A percentile compares a stretch with the other conserved stretches of the same genome.
Evolutionary conservation across 2,113 vertebrate genomes (phyloP).

Genomic region (Penelope pileata): DNA sequence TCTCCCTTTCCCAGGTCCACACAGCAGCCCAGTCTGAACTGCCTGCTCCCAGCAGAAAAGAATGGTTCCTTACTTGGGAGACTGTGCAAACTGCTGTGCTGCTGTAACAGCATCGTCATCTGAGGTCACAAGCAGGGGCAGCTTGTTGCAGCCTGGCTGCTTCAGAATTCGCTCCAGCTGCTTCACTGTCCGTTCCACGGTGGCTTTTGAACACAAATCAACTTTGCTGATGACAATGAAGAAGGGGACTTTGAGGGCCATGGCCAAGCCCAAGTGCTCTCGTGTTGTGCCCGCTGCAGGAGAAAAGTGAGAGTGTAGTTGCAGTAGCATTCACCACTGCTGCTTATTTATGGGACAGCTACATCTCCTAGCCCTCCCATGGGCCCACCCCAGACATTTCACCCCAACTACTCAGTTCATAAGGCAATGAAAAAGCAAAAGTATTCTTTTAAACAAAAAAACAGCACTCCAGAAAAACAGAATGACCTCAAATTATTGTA

Average conservation of each 20-base stretch:
- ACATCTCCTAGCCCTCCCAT: neutral
- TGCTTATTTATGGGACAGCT: neutral
- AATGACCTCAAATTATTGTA: neutral
- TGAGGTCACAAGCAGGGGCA: constrained; percentile 88
- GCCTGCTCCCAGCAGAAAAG: neutral
- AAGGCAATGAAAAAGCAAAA: neutral
- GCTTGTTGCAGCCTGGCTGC: constrained; percentile 97
- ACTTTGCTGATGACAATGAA: constrained; percentile 98
- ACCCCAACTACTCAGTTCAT: neutral
- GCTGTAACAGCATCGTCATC: constrained; percentile 95
- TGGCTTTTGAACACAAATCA: constrained; percentile 91
- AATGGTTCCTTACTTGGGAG: constrained; percentile 85
- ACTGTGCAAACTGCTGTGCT: constrained; percentile 95
- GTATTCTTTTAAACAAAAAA: neutral
- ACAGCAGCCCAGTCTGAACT: neutral
- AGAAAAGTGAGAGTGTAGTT: constrained; percentile 12
- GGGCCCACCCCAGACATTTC: neutral
- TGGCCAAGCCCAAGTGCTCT: constrained; percentile 94
- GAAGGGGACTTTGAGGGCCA: constrained; percentile 97
- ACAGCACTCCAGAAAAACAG: neutral
- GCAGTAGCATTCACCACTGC: neutral
- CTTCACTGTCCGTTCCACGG: constrained; percentile 92
- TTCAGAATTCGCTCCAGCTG: constrained; percentile 95
- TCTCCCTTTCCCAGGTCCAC: neutral
- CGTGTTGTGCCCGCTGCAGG: constrained; percentile 91